A percentile compares a stretch with the other conserved stretches of the same genome.
Conservation (phyloP, 2,113 vertebrate genomes). For the Copsychus sechellarum region DNA sequence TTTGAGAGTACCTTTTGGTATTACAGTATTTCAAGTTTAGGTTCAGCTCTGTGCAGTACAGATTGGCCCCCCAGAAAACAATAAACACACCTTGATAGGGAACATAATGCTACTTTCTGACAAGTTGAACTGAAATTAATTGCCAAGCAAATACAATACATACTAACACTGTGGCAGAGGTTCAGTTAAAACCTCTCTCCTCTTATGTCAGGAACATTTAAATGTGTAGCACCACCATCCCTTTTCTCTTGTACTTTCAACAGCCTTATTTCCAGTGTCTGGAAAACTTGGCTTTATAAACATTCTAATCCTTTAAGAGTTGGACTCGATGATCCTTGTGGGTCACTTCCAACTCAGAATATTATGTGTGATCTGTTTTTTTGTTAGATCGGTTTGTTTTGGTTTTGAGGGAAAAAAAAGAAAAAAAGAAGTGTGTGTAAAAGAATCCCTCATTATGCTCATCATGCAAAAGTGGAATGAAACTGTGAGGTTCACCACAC, state of each 20-base stretch:
- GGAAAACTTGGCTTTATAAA: neutral
- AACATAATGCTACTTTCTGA: neutral
- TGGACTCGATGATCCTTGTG: neutral
- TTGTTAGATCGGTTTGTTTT: neutral
- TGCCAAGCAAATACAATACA: neutral
- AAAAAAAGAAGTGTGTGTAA: neutral
- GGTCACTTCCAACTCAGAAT: neutral
- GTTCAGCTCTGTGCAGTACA: neutral
- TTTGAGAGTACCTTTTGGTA: neutral
- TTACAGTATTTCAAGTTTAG: neutral
- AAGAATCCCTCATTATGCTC: neutral
- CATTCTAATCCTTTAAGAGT: neutral
- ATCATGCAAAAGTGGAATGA: neutral
- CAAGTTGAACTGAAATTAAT: neutral
- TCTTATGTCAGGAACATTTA: fast-evolving
- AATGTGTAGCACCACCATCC: neutral
- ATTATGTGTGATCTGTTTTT: neutral
- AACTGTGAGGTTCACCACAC: neutral
- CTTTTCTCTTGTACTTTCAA: neutral
- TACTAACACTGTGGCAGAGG: neutral
- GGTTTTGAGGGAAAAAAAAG: neutral
- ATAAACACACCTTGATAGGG: fast-evolving
- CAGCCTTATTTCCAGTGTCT: neutral
- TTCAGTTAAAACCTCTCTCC: neutral
- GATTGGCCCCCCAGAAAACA: neutral